These are phyloP conservation scores for Cricetomys ansorgei DNA, from an alignment of 2,113 vertebrate species.

Conservation along the genomic window DNA sequence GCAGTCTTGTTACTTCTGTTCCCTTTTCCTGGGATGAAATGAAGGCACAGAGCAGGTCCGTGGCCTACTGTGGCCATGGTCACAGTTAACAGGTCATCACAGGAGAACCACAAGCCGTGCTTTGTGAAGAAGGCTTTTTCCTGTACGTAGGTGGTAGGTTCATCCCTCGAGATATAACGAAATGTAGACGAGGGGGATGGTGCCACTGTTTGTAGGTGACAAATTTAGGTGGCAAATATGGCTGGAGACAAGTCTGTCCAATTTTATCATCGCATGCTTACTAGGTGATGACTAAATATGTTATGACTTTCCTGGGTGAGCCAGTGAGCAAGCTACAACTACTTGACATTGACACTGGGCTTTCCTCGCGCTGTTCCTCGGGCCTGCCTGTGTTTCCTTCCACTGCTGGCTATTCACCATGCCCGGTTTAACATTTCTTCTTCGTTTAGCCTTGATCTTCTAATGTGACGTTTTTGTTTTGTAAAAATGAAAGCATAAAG, in stretches of 20 bases:
- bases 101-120: background rate
- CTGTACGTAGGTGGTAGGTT: background rate
- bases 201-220: background rate
- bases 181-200: background rate
- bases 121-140: background rate
- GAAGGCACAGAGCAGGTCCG: background rate
- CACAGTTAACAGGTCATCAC: background rate
- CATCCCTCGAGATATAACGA: background rate
- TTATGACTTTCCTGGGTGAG: background rate
- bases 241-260: background rate
- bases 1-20: background rate
- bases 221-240: too few species aligned
- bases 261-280: background rate
- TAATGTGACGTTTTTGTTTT: background rate
- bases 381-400: background rate
- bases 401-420: background rate
- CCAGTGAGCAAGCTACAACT: background rate
- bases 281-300: background rate
- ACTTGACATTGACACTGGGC: background rate
- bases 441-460: background rate
- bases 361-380: background rate
- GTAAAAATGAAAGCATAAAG: background rate
- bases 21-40: background rate
- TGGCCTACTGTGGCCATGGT: too few species aligned
- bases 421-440: background rate